Evolutionary conservation across 2,113 vertebrate species (phyloP).

Genomic region (Oreochromis spilurus): DNA sequence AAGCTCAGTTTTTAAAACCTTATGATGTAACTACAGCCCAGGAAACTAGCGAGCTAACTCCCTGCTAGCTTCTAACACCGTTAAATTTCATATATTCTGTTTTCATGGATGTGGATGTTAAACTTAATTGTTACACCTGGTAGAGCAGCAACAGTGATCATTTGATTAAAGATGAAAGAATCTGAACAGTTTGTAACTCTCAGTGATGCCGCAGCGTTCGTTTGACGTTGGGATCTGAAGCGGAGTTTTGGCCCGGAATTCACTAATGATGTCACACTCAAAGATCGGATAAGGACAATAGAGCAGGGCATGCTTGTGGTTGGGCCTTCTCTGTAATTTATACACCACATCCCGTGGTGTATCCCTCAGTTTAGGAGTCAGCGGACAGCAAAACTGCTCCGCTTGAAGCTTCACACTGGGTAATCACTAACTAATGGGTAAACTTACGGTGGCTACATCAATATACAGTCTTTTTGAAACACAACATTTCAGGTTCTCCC

Average conservation of each 20-base stretch:
- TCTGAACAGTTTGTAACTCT: neutral
- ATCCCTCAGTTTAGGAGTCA: neutral
- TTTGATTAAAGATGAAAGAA: neutral
- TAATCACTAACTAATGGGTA: neutral
- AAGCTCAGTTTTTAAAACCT: neutral
- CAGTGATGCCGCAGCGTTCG: neutral
- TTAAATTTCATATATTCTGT: neutral
- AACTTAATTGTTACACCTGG: neutral
- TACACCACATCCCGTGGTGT: neutral
- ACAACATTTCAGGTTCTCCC: neutral
- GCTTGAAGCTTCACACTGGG: neutral
- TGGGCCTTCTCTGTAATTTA: neutral
- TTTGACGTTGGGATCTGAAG: neutral
- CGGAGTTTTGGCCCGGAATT: neutral
- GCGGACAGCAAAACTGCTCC: neutral
- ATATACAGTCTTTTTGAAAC: neutral
- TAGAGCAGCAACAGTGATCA: neutral
- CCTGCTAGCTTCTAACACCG: neutral
- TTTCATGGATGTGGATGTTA: neutral
- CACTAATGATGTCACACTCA: neutral
- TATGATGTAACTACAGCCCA: neutral
- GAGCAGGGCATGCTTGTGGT: neutral
- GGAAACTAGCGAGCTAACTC: neutral
- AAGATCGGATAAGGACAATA: neutral
- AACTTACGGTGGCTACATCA: neutral